Base-by-base conservation (phyloP, 2,113 vertebrate species). In the Ciconia maguari region DNA sequence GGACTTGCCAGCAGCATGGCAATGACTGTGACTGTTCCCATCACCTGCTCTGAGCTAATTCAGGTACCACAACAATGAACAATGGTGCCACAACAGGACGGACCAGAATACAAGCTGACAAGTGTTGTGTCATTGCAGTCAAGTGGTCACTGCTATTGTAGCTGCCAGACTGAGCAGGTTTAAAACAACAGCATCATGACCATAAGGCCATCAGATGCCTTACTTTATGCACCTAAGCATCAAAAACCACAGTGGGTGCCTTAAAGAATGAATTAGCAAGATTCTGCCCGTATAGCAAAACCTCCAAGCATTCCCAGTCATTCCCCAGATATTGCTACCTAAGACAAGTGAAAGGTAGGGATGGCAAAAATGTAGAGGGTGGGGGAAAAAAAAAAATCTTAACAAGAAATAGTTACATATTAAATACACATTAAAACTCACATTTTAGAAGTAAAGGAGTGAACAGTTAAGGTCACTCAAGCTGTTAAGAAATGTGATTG, bases 381-480 rank as follows among this genome's bases (percentile, higher is more conserved):
- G 38, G 38, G 8, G 0, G n/a, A n/a, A 2, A 16, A 48, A 38
- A 44, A 69, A 76, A 25, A 13, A 13, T 22, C 51, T 24, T 71
- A 42, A 41, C 22, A 75, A 66, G 38, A 91, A 86, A 85, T 21
- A 49, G 9, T 48, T 72, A 74, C 24, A 22, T 81, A 87, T 89
- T 84, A 89, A 96, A 95, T 41, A 60, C 13, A 19, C 69, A 82
- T 83, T 81, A 87, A 89, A 93, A 78, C 27, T 89, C 34, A 52
- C 27, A 79, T 69, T 84, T 80, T 48, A 84, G 38, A 79, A 71
- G 41, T 69, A 79, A 15, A 78, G 41, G 41, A 95, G 7, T 71
- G 83, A 94, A 95, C 51, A 84, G 57, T 41, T 92, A 96, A 88
- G 80, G 94, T 96, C 88, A 93, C 44, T 84, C 57, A 68, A 64